Evolutionary conservation across 2,113 vertebrate genomes (phyloP).

Genomic region (Oncorhynchus tshawytscha): DNA sequence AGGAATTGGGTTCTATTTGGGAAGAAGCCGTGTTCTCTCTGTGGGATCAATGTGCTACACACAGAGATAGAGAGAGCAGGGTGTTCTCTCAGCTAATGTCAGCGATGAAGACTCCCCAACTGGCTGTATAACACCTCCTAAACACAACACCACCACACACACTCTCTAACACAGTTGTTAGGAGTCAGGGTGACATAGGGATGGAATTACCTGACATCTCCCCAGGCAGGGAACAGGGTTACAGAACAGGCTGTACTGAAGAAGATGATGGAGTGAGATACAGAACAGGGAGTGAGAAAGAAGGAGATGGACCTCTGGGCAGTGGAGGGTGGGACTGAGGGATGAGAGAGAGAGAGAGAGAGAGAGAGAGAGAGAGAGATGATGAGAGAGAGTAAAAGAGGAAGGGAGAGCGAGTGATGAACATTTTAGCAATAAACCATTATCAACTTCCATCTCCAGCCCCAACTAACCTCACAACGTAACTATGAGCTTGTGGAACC

Average conservation of each 20-base stretch:
- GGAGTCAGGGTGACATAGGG: neutral
- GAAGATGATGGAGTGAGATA: constrained; percentile 19
- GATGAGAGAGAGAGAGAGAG: neutral
- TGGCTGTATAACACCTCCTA: neutral
- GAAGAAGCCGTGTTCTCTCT: neutral
- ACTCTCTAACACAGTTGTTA: constrained; percentile 26
- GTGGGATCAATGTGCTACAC: neutral
- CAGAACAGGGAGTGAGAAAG: constrained; percentile 32
- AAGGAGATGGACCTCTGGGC: constrained; percentile 15
- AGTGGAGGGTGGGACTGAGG: constrained; percentile 14
- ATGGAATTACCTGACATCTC: too few species aligned
- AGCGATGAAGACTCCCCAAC: neutral
- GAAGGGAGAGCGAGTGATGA: neutral
- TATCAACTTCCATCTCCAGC: neutral
- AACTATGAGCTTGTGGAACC: neutral
- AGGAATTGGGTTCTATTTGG: too few species aligned
- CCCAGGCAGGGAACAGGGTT: neutral
- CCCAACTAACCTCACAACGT: too few species aligned
- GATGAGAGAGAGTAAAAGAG: neutral
- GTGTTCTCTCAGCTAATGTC: neutral
- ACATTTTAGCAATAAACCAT: neutral
- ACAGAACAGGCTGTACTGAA: neutral
- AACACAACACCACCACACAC: neutral
- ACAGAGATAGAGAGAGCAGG: neutral
- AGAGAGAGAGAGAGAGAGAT: neutral